Evolutionary conservation across 2,797 vertebrate genomes (phyloP).

Genomic region (Bovichtus variegatus): DNA sequence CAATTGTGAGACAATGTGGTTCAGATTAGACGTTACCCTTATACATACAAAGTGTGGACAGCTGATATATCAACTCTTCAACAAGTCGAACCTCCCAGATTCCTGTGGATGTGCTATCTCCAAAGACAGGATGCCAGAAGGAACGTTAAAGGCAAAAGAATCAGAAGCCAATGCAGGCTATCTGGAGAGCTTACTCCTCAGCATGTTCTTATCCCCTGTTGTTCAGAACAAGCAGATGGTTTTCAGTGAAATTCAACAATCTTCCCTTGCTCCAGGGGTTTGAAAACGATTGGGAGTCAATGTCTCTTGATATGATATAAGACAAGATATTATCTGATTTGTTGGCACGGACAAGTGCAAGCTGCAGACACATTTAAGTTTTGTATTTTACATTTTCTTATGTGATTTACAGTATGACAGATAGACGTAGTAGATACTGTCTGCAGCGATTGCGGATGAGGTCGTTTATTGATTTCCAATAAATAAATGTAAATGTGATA

Average conservation of each 20-base stretch:
- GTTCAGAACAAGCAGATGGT: slow-evolving; percentile 78
- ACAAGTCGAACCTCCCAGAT: slow-evolving; percentile 88
- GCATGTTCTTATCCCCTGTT: slow-evolving; percentile 75
- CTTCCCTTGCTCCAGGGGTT: slow-evolving; percentile 78
- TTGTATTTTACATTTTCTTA: slow-evolving; percentile 24
- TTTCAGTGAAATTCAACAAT: slow-evolving; percentile 75
- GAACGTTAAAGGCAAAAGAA: slow-evolving; percentile 79
- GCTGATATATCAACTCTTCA: slow-evolving; percentile 76
- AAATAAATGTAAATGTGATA: too few relatives aligned
- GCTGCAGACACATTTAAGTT: slow-evolving; percentile 30
- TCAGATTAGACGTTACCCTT: slow-evolving; percentile 17
- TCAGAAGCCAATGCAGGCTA: slow-evolving; percentile 72
- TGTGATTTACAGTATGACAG: slow-evolving; percentile 4
- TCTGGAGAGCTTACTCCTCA: slow-evolving; percentile 77
- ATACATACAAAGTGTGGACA: slow-evolving; percentile 40
- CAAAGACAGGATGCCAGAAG: slow-evolving; percentile 75
- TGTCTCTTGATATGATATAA: slow-evolving; percentile 68
- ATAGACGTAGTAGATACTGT: neutral
- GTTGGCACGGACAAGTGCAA: slow-evolving; percentile 34
- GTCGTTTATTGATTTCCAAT: slow-evolving; percentile 4
- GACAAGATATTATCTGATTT: slow-evolving; percentile 52
- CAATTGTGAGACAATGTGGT: neutral
- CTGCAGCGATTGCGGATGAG: slow-evolving; percentile 4
- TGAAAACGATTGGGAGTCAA: slow-evolving; percentile 66
- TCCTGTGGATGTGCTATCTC: slow-evolving; percentile 73